Percentiles rank a stretch among this genome's conserved stretches.
These are phyloP conservation scores for Bombyx huttoni DNA, from an alignment of 2,888 invertebrate species.

Conservation along the genomic window DNA sequence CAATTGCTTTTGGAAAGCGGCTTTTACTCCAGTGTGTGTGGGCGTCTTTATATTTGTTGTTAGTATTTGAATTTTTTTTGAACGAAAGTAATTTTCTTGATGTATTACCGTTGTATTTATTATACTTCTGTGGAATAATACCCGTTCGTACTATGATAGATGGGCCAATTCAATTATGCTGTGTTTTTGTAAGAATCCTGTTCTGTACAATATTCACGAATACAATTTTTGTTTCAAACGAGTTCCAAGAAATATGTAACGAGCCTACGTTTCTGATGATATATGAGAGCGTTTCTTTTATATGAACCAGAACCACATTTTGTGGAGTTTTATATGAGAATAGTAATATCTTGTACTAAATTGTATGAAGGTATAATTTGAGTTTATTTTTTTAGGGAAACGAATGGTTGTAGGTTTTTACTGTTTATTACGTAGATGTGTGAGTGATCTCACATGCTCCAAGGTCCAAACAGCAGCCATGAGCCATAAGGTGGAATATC, in stretches of 20 bases:
- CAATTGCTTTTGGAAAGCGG: slow-evolving; percentile 55
- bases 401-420: too few species aligned
- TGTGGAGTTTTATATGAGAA: too few species aligned
- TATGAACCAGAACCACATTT: background rate
- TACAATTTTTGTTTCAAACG: background rate
- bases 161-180: slow-evolving; percentile 1
- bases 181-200: background rate
- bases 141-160: slow-evolving; percentile 14
- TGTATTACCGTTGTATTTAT: slow-evolving; percentile 29
- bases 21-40: slow-evolving; percentile 47
- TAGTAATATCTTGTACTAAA: too few species aligned
- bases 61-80: slow-evolving; percentile 32
- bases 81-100: slow-evolving; percentile 39
- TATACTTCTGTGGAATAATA: slow-evolving; percentile 21
- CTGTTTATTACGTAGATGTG: too few species aligned
- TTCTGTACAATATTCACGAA: background rate
- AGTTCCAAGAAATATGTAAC: background rate
- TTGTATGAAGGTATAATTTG: too few species aligned
- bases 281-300: background rate
- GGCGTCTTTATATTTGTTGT: slow-evolving; percentile 42
- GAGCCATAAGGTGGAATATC: too few species aligned
- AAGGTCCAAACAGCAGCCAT: too few species aligned
- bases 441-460: too few species aligned
- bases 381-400: too few species aligned
- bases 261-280: background rate